Evolutionary conservation across 92 coral and sea anemone species (phyloP), one percentile per base, ranked within the genome.

Genomic region (Isaurus tuberculatus): DNA sequence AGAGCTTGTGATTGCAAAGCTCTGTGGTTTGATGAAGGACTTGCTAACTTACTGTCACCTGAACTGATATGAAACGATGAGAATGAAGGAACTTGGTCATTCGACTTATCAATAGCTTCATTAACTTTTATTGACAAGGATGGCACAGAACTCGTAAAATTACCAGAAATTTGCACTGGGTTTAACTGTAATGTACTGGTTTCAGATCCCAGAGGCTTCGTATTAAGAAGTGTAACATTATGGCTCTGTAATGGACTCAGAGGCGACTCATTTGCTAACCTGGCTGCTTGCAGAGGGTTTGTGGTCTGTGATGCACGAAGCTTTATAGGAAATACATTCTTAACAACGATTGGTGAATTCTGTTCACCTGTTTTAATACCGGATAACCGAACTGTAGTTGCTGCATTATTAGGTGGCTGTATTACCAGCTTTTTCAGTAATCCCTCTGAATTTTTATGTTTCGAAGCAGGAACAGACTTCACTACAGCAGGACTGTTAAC

Each of bases 401-500:
- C 23, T 34, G 82, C 16, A 23, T 26, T 34, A 63, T 22, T 57
- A 1, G 82, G 46, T 33, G 70, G 55, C 25, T 43, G 22, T 77
- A 36, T 20, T 19, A 77, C 53, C 46, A 53, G 26, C 30, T 53
- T 37, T 16, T 77, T 33, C 51, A 60, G 36, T 3, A 70, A 13
- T 19, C 14, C 33, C 32, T n/a, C 11, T 34, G 70, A 14, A 22
- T 11, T 40, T 15, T 65, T 53, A 60, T 26, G 69, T 77, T 23
- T 28, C 1, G 22, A 64, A 13, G 15, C 27, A 2, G 82, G 7
- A n/a, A 58, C 49, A 5, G 55, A 32, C 2, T 37, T 60, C 29
- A n/a, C 58, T 1, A 77, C 19, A 57, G 60, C 27, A 22, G 82
- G 82, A 65, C 48, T 77, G 7, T 48, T 48, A 60, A 77, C 51